Evolutionary conservation across 2,797 vertebrate species (phyloP).

Genomic region (Garrulus glandarius): DNA sequence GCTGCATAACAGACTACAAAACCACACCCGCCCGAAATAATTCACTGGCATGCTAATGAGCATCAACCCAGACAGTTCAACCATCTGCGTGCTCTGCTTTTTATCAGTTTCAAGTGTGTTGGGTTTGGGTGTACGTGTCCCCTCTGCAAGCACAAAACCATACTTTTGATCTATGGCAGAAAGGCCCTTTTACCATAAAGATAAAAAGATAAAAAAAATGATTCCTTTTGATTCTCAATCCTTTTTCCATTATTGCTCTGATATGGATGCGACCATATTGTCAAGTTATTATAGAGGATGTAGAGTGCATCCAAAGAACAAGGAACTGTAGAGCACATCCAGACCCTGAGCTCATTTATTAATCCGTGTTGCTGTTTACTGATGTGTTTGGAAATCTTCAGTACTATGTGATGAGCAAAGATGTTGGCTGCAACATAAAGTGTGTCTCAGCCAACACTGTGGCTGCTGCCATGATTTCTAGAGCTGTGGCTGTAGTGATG

Average conservation of each 20-base stretch:
- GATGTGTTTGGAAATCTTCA: not conserved
- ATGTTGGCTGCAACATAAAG: not conserved
- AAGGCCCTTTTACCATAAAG: not conserved
- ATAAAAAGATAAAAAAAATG: not conserved
- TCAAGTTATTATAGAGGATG: not conserved
- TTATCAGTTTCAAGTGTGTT: not conserved
- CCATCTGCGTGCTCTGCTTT: slow-evolving; percentile 30
- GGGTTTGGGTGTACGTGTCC: not conserved
- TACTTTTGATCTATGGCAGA: not conserved
- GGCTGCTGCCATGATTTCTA: not conserved
- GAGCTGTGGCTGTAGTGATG: not conserved
- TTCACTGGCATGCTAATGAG: not conserved
- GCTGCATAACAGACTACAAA: slow-evolving; percentile 7
- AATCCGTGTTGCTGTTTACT: not conserved
- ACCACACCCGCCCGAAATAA: not conserved
- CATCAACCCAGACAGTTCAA: not conserved
- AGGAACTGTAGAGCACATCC: not conserved
- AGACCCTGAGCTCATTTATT: not conserved
- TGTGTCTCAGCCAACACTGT: not conserved
- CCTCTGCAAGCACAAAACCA: not conserved
- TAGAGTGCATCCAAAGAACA: not conserved
- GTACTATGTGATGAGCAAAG: not conserved
- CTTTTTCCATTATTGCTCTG: slow-evolving; percentile 8
- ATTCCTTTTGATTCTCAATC: slow-evolving; percentile 9
- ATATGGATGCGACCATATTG: not conserved